A percentile compares a stretch with the other conserved stretches of the same genome.
phyloP scores from a whole-genome alignment of 2,113 vertebrate species.

The Kryptolebias marmoratus region DNA sequence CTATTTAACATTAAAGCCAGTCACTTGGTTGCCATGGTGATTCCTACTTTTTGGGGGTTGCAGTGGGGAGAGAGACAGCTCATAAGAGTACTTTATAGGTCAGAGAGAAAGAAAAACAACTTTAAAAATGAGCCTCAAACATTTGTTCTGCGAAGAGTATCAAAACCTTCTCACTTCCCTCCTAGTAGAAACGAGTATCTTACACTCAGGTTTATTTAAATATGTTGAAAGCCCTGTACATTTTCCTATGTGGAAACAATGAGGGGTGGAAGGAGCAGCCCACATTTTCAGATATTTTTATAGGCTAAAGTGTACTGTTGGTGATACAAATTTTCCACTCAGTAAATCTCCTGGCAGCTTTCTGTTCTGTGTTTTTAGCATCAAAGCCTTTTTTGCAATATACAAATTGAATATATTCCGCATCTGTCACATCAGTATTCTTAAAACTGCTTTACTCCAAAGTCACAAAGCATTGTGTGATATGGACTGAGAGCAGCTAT shows the following conservation, averaged over 20 bases:
- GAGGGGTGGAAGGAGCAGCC: conserved; percentile 65
- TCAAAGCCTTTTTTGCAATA: conserved; percentile 7
- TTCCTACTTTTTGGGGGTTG: no score
- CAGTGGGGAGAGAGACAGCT: no score
- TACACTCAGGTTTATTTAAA: conserved; percentile 40
- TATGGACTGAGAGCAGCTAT: not conserved
- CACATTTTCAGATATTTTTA: conserved; percentile 73
- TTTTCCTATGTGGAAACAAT: conserved; percentile 79
- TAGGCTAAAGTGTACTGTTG: conserved; percentile 59
- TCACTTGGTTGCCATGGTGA: no score
- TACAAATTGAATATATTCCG: not conserved
- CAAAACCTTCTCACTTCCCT: conserved; percentile 33
- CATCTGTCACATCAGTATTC: not conserved
- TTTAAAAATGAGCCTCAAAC: no score
- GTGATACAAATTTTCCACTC: conserved; percentile 78
- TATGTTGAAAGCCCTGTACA: conserved; percentile 48
- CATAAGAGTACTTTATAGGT: no score
- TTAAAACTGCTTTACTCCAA: not conserved
- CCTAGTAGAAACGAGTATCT: conserved; percentile 38
- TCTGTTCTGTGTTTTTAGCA: conserved; percentile 31
- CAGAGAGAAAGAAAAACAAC: no score
- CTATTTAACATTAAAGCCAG: no score
- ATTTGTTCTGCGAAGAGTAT: not conserved
- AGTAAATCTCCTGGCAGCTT: conserved; percentile 54
- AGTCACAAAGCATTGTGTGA: not conserved